Base-by-base conservation (phyloP, 2,113 vertebrate genomes). In the Cephalophus harveyi region DNA sequence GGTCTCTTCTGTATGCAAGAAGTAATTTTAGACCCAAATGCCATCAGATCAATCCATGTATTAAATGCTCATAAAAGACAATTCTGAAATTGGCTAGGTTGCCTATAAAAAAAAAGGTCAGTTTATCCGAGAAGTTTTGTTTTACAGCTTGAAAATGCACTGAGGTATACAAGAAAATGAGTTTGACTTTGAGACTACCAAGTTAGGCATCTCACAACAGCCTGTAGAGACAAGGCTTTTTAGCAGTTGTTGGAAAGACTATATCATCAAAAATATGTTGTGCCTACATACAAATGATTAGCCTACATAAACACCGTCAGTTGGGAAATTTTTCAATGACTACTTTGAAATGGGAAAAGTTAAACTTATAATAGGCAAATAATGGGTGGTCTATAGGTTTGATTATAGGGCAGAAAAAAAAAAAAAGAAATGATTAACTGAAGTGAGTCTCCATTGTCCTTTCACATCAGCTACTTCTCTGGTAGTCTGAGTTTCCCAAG, bases 11-110 rank as follows among this genome's bases (percentile, higher is more conserved):
- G 30, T 43, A 64, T 57, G 83, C 74, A 84, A 92, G 81, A 97
- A 84, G 86, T 79, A 97, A 97, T 91, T 97, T 97, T 93, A 91
- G 81, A 91, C 15, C 16, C 88, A 97, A 89, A 94, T 89, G 94
- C 52, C 94, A 84, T 91, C 59, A n/a, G 83, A 89, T 95, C 81
- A 92, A 95, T 97, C 96, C 86, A 79, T 62, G 17, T 52, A 52
- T 91, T 82, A 87, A 23, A n/a, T 16, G 30, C 79, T 71, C 83
- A 17, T 91, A 96, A 96, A 97, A 81, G 48, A 97, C 67, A 95
- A 57, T 84, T 96, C 19, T 88, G 84, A 97, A 96, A 86, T 46
- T 6, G 5, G 28, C 54, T 89, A 36, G 74, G 94, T 36, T 92
- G 81, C 52, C 48, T 43, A 36, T 25, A 52, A 89, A 78, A 81